Percentiles rank a stretch among this genome's conserved stretches.
phyloP scores from a whole-genome alignment of 2,113 vertebrate species.

The Hippocampus zosterae region DNA sequence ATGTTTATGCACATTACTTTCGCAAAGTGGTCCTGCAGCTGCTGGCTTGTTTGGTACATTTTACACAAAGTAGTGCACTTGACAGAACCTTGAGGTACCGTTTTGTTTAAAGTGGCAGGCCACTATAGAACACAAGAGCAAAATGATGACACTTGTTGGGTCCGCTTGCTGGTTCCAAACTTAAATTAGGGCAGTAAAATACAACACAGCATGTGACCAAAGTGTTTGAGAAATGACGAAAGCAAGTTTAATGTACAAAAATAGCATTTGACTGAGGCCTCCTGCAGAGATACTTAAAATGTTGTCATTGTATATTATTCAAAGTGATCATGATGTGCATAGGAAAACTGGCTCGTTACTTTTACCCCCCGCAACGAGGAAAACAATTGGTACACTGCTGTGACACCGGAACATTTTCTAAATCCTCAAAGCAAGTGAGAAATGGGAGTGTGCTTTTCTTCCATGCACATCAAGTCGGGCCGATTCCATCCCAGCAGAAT shows the following conservation, averaged over 20 bases:
- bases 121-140: slow-evolving; percentile 36
- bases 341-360: slow-evolving; percentile 2
- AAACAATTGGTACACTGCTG: not conserved
- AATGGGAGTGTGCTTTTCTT: not conserved
- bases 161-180: slow-evolving; percentile 9
- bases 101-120: slow-evolving; percentile 52
- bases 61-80: slow-evolving; percentile 47
- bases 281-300: not conserved
- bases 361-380: not conserved
- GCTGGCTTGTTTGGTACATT: slow-evolving; percentile 54
- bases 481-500: not conserved
- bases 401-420: not conserved
- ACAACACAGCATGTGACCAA: not conserved
- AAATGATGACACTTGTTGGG: slow-evolving; percentile 23
- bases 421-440: slow-evolving; percentile 4
- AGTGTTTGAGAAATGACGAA: not conserved
- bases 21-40: slow-evolving; percentile 51
- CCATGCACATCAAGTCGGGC: not conserved
- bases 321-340: slow-evolving; percentile 1
- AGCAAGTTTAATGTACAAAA: not conserved
- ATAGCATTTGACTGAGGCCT: not conserved
- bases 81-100: slow-evolving; percentile 53
- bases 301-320: not conserved
- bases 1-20: slow-evolving; percentile 51
- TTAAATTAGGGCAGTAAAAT: not conserved